phyloP scores from a whole-genome alignment of 1,140 invertebrate species.

The Achatina immaculata region DNA sequence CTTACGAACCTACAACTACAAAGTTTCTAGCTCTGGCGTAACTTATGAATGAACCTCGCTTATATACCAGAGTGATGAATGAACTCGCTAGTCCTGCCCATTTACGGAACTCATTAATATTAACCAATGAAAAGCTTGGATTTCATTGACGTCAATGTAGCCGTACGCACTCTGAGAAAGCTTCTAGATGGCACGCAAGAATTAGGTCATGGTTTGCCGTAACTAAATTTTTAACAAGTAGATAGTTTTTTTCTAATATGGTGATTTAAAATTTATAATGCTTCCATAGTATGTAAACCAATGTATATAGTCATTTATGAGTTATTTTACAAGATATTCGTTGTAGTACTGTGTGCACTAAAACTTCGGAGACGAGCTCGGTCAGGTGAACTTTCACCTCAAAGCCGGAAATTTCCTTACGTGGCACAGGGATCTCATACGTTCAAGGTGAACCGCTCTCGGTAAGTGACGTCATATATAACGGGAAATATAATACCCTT shows the following conservation, averaged over 20 bases:
- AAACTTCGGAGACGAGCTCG: too few relatives aligned
- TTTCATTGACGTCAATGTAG: slow-evolving; percentile 60
- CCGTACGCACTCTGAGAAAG: slow-evolving; percentile 45
- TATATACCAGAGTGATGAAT: slow-evolving; percentile 75
- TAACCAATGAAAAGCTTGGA: slow-evolving; percentile 69
- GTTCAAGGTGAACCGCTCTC: slow-evolving; percentile 37
- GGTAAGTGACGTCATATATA: slow-evolving; percentile 44
- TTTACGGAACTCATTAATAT: slow-evolving; percentile 60
- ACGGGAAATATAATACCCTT: slow-evolving; percentile 50
- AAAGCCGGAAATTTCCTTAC: slow-evolving; percentile 56
- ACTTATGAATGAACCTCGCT: slow-evolving; percentile 63
- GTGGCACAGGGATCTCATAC: slow-evolving; percentile 51
- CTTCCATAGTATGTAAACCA: neutral
- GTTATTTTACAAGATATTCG: slow-evolving; percentile 40
- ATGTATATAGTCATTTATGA: slow-evolving; percentile 12
- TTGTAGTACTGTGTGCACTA: slow-evolving; percentile 44
- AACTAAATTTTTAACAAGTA: neutral
- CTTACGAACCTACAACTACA: neutral
- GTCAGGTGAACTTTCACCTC: slow-evolving; percentile 47
- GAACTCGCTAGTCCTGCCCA: slow-evolving; percentile 74
- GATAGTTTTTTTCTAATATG: too few relatives aligned
- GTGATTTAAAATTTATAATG: neutral
- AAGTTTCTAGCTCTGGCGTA: slow-evolving; percentile 41
- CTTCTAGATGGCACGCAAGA: neutral
- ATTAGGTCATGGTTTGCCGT: neutral